A percentile compares a stretch with the other conserved stretches of the same genome.
Evolutionary conservation across 2,888 invertebrate genomes (phyloP).

Genomic region (Drosophila meridionalis): DNA sequence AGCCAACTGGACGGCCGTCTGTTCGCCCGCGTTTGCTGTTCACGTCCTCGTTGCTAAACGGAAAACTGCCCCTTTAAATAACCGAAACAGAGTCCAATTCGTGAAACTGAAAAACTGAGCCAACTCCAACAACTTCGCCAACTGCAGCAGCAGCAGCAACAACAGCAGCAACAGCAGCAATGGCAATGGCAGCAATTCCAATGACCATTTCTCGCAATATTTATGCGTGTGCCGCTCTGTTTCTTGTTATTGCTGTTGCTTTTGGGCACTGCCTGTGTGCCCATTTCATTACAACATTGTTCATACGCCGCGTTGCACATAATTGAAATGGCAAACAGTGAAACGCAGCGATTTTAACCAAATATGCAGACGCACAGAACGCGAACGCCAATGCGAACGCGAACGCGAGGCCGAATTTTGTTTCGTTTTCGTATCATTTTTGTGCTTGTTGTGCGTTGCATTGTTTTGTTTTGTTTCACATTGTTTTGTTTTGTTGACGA

Average conservation of each 20-base stretch:
- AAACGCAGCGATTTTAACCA: slow-evolving; percentile 77
- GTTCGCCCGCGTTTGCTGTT: background rate
- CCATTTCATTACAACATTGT: slow-evolving; percentile 81
- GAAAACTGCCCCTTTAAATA: slow-evolving; percentile 76
- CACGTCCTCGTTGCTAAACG: slow-evolving; percentile 42
- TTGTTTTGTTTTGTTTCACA: slow-evolving; percentile 38
- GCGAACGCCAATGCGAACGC: slow-evolving; percentile 6
- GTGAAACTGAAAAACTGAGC: slow-evolving; percentile 39
- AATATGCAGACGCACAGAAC: slow-evolving; percentile 56
- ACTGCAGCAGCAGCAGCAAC: slow-evolving; percentile 27
- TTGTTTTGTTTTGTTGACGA: slow-evolving; percentile 61
- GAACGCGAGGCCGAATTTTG: slow-evolving; percentile 19
- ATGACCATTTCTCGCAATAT: slow-evolving; percentile 69
- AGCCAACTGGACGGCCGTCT: slow-evolving; percentile 23
- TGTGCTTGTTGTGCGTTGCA: slow-evolving; percentile 1
- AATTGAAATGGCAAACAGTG: slow-evolving; percentile 81
- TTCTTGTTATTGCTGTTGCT: slow-evolving; percentile 22
- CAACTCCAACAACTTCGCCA: slow-evolving; percentile 29
- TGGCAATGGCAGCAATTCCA: slow-evolving; percentile 52
- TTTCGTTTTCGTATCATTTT: slow-evolving; percentile 48
- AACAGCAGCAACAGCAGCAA: slow-evolving; percentile 14
- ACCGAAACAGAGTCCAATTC: slow-evolving; percentile 72
- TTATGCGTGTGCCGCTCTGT: slow-evolving; percentile 61
- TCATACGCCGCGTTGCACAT: slow-evolving; percentile 81
- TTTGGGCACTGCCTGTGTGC: slow-evolving; percentile 44